Evolutionary conservation across 2,113 vertebrate species (phyloP), one percentile per base, ranked within the genome.

Genomic region (Scytalopus superciliaris): DNA sequence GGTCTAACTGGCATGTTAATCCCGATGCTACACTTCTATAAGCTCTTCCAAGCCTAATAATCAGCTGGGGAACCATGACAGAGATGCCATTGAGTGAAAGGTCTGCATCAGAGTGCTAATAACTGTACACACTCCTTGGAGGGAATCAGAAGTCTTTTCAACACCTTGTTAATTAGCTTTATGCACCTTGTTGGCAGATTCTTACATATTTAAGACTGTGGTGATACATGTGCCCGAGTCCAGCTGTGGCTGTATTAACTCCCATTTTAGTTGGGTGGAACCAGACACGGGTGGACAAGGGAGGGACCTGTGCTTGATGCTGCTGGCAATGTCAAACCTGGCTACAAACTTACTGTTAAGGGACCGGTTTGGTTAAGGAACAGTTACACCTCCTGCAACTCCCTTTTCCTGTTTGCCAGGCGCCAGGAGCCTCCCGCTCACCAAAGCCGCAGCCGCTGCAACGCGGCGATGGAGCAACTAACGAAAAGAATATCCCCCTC

Each of bases 301-400:
- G 22, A 40, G 27, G 14, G 22, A 49, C 10, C 3, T 8, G 3
- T 4, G 45, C 27, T 37, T 5, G 15, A 10, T 1, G 4, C 14
- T 7, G 15, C 14, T 30, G 10, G 19, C 24, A 1, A 0, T 37
- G 33, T 9, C 30, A 12, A 39, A 47, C 16, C 14, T 37, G 30
- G 40, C 18, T 72, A 10, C 49, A 25, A 19, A 4, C 11, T 6
- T 15, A 5, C 9, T 3, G 72, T n/a, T 14, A 42, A 75, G 24
- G 28, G 18, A 79, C 45, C 9, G 4, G 33, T 72, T 89, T 39
- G 5, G 10, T 50, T 78, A 44, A 60, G 47, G 47, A 63, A 14
- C 31, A 10, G 23, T 50, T 37, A 21, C 0, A 3, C 30, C 69
- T 89, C 74, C 37, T 60, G 37, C 76, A 89, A 63, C 35, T 50